Evolutionary conservation across 2,888 invertebrate species (phyloP).

Genomic region (Melanchra persicariae): DNA sequence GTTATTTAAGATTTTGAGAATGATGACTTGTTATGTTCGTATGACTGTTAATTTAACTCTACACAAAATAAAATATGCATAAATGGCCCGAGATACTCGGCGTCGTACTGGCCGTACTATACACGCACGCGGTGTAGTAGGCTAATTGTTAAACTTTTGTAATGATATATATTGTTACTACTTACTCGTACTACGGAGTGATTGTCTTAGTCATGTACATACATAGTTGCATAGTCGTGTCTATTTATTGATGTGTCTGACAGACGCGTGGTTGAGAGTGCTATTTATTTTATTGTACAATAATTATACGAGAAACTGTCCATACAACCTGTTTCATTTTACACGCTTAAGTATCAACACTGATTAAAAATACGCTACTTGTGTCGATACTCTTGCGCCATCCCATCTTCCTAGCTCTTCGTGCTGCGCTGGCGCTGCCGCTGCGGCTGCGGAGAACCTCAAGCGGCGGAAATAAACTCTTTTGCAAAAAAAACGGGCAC

Average conservation of each 20-base stretch:
- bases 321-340: conserved; percentile 46
- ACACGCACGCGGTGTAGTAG: not conserved
- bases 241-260: conserved; percentile 76
- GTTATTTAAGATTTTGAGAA: conserved; percentile 19
- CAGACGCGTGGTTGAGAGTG: conserved; percentile 74
- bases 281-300: conserved; percentile 80
- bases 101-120: conserved; percentile 6
- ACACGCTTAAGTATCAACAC: not conserved
- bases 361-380: not conserved
- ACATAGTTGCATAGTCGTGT: conserved; percentile 60
- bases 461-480: too few species aligned
- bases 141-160: conserved; percentile 59
- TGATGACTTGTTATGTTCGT: not conserved
- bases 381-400: too few species aligned
- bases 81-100: conserved; percentile 34
- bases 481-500: too few species aligned
- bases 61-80: conserved; percentile 22
- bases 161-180: conserved; percentile 46
- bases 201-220: conserved; percentile 54
- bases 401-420: too few species aligned
- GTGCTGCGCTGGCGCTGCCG: too few species aligned
- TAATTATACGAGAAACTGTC: conserved; percentile 69
- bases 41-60: conserved; percentile 28
- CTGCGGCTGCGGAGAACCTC: too few species aligned
- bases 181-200: too few species aligned